These are phyloP conservation scores for Chrysogorgia sp. DNA, from an alignment of 92 coral and sea anemone species.

Conservation along the genomic window DNA sequence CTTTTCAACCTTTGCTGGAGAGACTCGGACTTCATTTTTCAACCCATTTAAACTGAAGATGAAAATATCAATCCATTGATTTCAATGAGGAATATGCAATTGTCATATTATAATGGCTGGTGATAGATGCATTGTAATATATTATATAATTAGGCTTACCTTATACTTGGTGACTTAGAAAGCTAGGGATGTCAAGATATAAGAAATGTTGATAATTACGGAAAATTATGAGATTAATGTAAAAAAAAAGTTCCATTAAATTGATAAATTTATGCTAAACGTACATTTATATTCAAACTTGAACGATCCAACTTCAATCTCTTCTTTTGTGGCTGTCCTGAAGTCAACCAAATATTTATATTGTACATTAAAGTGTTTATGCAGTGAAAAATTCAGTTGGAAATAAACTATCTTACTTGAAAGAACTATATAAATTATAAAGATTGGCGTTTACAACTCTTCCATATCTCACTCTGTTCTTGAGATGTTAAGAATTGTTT, in stretches of 20 bases:
- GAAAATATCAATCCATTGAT: background rate
- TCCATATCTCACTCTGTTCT: too few relatives aligned
- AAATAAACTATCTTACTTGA: too few relatives aligned
- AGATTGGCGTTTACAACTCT: too few relatives aligned
- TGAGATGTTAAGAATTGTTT: too few relatives aligned
- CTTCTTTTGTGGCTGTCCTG: conserved; percentile 21
- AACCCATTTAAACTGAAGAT: conserved; percentile 33
- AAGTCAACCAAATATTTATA: background rate
- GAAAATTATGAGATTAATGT: background rate
- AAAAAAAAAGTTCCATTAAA: background rate
- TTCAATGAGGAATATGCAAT: background rate
- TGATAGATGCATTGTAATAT: too few relatives aligned
- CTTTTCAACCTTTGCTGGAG: background rate
- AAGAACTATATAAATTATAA: too few relatives aligned
- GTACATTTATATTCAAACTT: background rate
- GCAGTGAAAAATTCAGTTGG: too few relatives aligned
- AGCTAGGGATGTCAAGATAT: background rate
- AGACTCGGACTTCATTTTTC: background rate
- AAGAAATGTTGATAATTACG: background rate
- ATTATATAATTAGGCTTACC: background rate
- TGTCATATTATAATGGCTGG: too few relatives aligned
- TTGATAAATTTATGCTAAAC: background rate
- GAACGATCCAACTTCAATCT: conserved; percentile 33
- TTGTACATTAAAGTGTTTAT: background rate
- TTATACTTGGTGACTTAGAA: background rate